Base-by-base conservation (phyloP, 2,113 vertebrate genomes). In the Vanacampus margaritifer region DNA sequence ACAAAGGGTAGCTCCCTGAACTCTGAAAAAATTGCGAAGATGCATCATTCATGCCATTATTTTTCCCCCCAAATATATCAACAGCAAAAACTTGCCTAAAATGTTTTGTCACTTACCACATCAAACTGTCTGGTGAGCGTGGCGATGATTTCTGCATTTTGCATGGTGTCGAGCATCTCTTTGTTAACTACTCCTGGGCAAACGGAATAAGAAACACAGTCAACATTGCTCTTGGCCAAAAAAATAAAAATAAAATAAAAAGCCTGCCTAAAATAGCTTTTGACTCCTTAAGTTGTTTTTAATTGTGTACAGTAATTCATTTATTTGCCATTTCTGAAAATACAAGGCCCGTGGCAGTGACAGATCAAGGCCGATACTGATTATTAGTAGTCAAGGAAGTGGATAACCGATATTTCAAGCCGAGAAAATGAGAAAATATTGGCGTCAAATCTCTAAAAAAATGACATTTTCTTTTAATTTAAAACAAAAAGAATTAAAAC, bases 141-240 rank as follows among this genome's bases (percentile, higher is more conserved):
- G 75, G 79, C 83, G 73, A 97, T 96, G 73, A 97, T 94, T 61
- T 95, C 92, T 1, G 93, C 90, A 67, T 96, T 94, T 73, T 94
- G 89, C 92, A 94, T 89, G 41, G 53, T 84, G 66, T 84, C 84
- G 62, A 94, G 90, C 94, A 96, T 96, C 71, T 92, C 85, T 21
- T 58, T 80, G 50, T 83, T 94, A 48, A 97, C 92, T 24, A 84
- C 83, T 43, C 95, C 95, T 96, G 72, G 56, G 65, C n/a, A 46
- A 43, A 46, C 16, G 43, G 11, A 54, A 53, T 53, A 24, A 26
- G 12, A 26, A 54, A n/a, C 21, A 53, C 10, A 54, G 51, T 54
- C 21, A 54, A 26, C 23, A 16, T 46, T 54, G 51, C 51, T 2
- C 24, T 23, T 54, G 23, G 4, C 11, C 0, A 23, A 6, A 54